Evolutionary conservation across 2,888 invertebrate species (phyloP), one percentile per base, ranked within the genome.

Genomic region (Cybosia mesomella): DNA sequence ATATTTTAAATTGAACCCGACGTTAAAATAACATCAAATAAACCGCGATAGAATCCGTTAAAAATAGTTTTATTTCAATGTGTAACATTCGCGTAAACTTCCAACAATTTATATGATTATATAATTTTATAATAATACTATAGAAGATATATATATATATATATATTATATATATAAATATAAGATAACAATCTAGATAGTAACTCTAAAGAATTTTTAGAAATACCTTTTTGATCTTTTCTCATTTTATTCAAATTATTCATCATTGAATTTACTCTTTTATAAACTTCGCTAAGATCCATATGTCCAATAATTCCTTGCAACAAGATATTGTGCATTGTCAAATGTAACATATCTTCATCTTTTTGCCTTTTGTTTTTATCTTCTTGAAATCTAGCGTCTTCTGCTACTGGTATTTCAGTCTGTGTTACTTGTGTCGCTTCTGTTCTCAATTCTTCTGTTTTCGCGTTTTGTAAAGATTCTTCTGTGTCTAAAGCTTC

Each of bases 401-500:
- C 58, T 36, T 68, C 32, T 53, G 18, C 10, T 18, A 60, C 55
- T 3, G 13, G 5, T 58, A 64, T 21, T 55, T 60, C 28, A 13
- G 55, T 57, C 72, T 49, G 60, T 22, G 24, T 57, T 9, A 8
- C 28, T 24, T 67, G 66, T 66, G 59, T 67, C 11, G n/a, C 49
- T 68, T 66, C 62, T 58, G 53, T 22, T 34, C 64, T 74, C 8
- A n/a, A 9, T 21, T 53, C 36, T 0, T 49, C 59, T 34, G 22
- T 28, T 28, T 72, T 74, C 1, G 18, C 8, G 2, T 61, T 64
- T 10, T 53, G 24, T 10, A 21, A 0, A 4, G 76, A 28, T 67
- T 89, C 86, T 72, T 90, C 88, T 53, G 83, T 83, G 1, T 92
- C 92, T 39, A 93, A 68, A 65, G 90, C 87, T 80, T 92, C 89